These are phyloP conservation scores for Tridacna gigas DNA, from an alignment of 2,888 invertebrate species.

Conservation along the genomic window DNA sequence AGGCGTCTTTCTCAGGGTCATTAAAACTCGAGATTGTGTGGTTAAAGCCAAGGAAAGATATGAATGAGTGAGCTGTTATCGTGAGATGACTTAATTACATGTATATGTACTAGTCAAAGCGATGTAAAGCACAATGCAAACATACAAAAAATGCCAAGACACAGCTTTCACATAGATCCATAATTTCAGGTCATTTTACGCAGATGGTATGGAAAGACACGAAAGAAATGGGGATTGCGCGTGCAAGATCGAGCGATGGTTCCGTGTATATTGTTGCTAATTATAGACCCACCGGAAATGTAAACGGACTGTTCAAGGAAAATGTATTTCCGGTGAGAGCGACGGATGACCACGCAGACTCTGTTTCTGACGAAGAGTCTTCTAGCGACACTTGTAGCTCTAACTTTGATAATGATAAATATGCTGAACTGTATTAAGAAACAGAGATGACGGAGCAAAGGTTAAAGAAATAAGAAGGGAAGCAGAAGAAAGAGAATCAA, in stretches of 20 bases:
- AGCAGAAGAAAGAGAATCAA: too few species aligned
- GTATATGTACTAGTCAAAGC: too few species aligned
- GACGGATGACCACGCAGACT: neutral
- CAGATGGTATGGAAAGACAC: constrained; percentile 38
- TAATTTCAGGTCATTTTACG: constrained; percentile 34
- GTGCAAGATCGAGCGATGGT: constrained; percentile 33
- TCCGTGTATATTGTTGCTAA: constrained; percentile 37
- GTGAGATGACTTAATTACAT: too few species aligned
- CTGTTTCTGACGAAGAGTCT: neutral
- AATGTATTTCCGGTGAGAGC: constrained; percentile 9
- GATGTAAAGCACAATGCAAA: too few species aligned
- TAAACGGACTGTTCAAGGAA: constrained; percentile 18
- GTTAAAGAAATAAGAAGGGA: too few species aligned
- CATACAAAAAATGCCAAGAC: too few species aligned
- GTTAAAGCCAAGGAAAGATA: neutral
- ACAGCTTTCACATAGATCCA: neutral
- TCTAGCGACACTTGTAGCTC: neutral
- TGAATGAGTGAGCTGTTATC: neutral
- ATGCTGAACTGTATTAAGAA: too few species aligned
- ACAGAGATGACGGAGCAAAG: too few species aligned
- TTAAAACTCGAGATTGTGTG: too few species aligned
- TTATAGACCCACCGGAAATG: constrained; percentile 41
- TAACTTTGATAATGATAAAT: neutral
- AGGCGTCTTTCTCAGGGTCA: too few species aligned
- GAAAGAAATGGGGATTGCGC: constrained; percentile 32